Evolutionary conservation across 2,888 invertebrate species (phyloP), one percentile per base, ranked within the genome.

Genomic region (Drosophila nr. perissopoda): DNA sequence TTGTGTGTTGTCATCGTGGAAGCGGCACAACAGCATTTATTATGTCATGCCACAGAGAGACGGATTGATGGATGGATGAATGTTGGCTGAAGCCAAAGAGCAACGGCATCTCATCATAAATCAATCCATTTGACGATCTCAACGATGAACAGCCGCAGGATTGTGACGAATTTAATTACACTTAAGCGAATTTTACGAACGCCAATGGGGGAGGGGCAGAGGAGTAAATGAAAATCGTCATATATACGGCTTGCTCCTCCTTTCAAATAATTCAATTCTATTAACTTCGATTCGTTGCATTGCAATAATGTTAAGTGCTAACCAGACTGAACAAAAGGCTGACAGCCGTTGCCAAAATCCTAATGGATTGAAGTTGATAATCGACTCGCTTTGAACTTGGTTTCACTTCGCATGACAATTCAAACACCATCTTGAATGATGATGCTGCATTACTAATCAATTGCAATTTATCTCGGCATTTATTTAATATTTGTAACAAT

Each of bases 51-150:
- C 80, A 67, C 64, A 33, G 21, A 53, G 16, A 45, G 82, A 78
- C 76, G 70, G 79, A 21, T 67, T 53, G 72, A 27, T 45, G 56
- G 34, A 27, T 25, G 29, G 7, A 0, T 18, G 27, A 25, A 33
- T 8, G 38, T 7, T 3, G 58, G 76, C 36, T 54, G 57, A 49
- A 52, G 69, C 36, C 38, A 67, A 45, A 40, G 54, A 59, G 58
- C 74, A 78, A 62, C 49, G 75, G 64, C 82, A 84, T 89, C 45
- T 21, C 85, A 87, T 85, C 85, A 85, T 85, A 85, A 89, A 85
- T 85, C 85, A 85, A 89, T 85, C 90, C 85, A 85, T 88, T 85
- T 85, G 84, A 85, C 80, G 88, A 89, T 70, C 81, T 69, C 68
- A 70, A 51, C 69, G 63, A 61, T 64, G 64, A 18, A 63, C 52